Percentiles rank a stretch among this genome's conserved stretches.
These are phyloP conservation scores for Nematostella vectensis DNA, from an alignment of 92 coral and sea anemone species.

Conservation along the genomic window DNA sequence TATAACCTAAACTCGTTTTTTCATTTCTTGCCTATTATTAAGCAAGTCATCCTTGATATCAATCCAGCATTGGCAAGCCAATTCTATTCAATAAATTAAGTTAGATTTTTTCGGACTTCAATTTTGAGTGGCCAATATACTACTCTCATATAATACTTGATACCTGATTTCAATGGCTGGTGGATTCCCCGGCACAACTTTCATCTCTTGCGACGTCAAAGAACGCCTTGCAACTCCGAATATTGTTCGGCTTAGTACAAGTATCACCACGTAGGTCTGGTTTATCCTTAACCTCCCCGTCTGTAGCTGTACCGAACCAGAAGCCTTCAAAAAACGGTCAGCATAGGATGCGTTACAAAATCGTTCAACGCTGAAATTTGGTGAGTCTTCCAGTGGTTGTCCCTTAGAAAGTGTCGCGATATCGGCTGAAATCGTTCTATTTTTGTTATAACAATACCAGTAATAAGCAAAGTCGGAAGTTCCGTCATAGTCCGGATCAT, in stretches of 20 bases:
- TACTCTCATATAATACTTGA: too few relatives aligned
- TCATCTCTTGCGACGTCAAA: conserved; percentile 27
- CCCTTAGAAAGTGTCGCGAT: conserved; percentile 1
- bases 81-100: too few relatives aligned
- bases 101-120: too few relatives aligned
- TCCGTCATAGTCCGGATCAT: conserved; percentile 47
- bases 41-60: too few relatives aligned
- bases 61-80: too few relatives aligned
- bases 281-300: conserved; percentile 24
- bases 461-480: conserved; percentile 32
- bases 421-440: conserved; percentile 4
- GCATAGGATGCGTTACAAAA: conserved; percentile 28
- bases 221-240: conserved; percentile 17
- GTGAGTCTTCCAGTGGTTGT: conserved; percentile 13
- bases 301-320: conserved; percentile 17
- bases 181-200: conserved; percentile 51
- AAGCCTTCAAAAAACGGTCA: conserved; percentile 26
- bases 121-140: too few relatives aligned
- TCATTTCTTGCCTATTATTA: too few relatives aligned
- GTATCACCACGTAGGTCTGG: conserved; percentile 30
- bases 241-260: conserved; percentile 32
- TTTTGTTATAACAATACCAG: conserved; percentile 54
- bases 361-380: conserved; percentile 13
- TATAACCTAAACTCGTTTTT: too few relatives aligned
- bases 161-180: conserved; percentile 23